phyloP scores from a whole-genome alignment of 2,888 invertebrate species.

The Limnephilus auricula region DNA sequence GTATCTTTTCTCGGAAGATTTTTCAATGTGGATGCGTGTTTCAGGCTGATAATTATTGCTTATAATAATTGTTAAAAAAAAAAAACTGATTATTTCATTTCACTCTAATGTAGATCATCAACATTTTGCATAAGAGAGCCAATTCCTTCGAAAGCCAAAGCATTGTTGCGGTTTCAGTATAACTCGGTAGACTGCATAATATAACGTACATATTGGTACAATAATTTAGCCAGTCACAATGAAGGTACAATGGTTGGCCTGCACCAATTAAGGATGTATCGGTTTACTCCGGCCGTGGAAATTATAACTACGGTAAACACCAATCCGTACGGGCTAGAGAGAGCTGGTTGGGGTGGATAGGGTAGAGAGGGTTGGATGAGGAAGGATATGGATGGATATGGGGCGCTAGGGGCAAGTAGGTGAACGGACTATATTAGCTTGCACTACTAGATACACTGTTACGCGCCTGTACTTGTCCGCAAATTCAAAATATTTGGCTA shows the following conservation, averaged over 20 bases:
- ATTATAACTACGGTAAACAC: slow-evolving; percentile 21
- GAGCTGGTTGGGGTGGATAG: neutral
- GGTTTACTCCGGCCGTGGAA: slow-evolving; percentile 5
- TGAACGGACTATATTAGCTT: neutral
- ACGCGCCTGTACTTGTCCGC: neutral
- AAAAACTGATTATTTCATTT: no score
- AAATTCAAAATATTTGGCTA: neutral
- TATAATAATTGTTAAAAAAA: no score
- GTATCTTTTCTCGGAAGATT: no score
- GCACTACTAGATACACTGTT: neutral
- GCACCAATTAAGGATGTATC: neutral
- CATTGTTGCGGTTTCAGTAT: neutral
- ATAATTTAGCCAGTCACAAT: neutral
- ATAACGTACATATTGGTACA: neutral
- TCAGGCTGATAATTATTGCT: no score
- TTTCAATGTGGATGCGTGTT: no score
- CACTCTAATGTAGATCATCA: neutral
- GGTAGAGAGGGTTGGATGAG: neutral
- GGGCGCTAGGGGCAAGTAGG: neutral
- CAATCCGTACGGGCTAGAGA: neutral
- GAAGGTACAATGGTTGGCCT: neutral
- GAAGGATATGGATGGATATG: neutral
- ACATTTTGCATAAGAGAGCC: neutral
- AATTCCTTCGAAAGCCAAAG: neutral
- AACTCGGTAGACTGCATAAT: neutral